Evolutionary conservation across 1,140 invertebrate species (phyloP).

Genomic region (Ladona fulva): DNA sequence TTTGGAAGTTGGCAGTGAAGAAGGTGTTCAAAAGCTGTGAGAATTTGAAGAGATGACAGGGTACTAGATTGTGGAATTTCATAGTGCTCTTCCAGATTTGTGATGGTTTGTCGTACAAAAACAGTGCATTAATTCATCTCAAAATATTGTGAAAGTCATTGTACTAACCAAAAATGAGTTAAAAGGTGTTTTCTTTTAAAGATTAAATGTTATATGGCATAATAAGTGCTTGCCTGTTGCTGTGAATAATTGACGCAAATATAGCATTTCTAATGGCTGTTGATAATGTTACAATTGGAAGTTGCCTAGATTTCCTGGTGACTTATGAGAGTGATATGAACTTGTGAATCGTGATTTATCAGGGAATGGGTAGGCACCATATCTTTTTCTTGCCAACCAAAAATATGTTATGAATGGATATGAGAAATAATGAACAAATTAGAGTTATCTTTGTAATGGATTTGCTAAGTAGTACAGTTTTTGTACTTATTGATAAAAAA

Average conservation of each 20-base stretch:
- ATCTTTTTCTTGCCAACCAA: constrained; percentile 6
- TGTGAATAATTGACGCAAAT: not conserved
- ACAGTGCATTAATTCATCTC: not conserved
- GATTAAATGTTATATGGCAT: not conserved
- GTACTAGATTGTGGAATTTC: not conserved
- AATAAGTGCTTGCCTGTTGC: not conserved
- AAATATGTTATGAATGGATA: not conserved
- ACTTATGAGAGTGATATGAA: not conserved
- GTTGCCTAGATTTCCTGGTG: not conserved
- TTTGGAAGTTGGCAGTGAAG: not conserved
- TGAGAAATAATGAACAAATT: not conserved
- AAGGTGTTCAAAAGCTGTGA: not conserved
- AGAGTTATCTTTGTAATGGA: not conserved
- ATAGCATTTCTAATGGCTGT: constrained; percentile 6
- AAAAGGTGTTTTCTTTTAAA: not conserved
- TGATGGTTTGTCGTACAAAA: not conserved
- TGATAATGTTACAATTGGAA: not conserved
- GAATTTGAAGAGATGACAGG: not conserved
- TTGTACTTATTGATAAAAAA: not conserved
- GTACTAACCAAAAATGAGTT: too few species aligned
- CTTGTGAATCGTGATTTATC: not conserved
- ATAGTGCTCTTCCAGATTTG: not conserved
- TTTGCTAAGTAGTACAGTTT: not conserved
- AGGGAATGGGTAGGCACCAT: constrained; percentile 7
- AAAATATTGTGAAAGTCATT: too few species aligned